Conservation (phyloP, 2,113 vertebrate species). For the Suncus etruscus region DNA sequence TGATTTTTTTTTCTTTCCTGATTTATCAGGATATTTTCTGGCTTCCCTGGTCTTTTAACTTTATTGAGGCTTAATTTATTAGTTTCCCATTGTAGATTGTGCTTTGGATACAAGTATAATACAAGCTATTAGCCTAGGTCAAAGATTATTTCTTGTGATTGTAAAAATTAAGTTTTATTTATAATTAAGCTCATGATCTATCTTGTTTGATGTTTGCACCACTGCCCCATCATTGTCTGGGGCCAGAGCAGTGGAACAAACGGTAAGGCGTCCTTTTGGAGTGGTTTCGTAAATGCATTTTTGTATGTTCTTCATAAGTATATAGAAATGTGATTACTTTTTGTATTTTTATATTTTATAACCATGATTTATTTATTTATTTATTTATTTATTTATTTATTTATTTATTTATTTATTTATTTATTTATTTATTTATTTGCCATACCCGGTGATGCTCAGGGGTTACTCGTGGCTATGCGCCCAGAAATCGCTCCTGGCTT, state of each 20-base stretch:
- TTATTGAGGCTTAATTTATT: background rate
- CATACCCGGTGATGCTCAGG: too few species aligned
- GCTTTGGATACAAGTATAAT: background rate
- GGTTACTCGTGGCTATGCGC: too few species aligned
- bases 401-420: too few species aligned
- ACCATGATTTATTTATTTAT: too few species aligned
- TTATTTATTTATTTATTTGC: too few species aligned
- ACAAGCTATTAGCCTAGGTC: background rate
- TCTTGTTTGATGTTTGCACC: slow-evolving; percentile 13
- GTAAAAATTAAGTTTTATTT: background rate
- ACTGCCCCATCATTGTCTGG: too few species aligned
- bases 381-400: too few species aligned
- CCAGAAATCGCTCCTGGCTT: too few species aligned
- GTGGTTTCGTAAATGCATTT: background rate
- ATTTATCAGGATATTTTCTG: background rate
- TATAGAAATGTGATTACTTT: background rate
- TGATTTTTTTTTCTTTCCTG: background rate
- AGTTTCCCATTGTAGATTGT: background rate
- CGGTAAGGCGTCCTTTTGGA: background rate
- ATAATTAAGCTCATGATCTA: background rate
- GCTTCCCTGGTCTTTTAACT: background rate
- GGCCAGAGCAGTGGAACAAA: too few species aligned
- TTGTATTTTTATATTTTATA: background rate
- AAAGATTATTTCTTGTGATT: slow-evolving; percentile 1
- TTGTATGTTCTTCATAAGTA: background rate